Base-by-base conservation (phyloP, 2,113 vertebrate genomes). In the Scophthalmus maximus region DNA sequence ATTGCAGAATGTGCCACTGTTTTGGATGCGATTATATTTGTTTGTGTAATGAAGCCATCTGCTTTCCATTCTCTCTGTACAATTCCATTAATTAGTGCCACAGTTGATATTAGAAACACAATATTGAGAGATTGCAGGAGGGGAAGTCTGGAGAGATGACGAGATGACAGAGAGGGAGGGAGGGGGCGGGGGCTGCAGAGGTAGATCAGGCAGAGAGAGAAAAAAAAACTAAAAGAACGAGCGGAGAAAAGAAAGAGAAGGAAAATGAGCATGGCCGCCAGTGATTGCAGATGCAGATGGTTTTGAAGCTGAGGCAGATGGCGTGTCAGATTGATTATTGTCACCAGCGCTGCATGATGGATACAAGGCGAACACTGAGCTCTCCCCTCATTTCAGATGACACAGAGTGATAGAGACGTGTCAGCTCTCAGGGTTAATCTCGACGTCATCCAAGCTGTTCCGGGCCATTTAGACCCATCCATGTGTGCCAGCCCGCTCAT, bases 241-340 rank as follows among this genome's bases (percentile, higher is more conserved):
- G 46, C 56, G 57, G n/a, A 47, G 50, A 6, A 27, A 52, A 38
- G 26, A 52, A 57, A 34, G 47, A 23, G 26, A 36, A 66, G 51
- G 27, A 68, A 82, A 71, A 85, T 56, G 67, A 86, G 72, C 79
- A 58, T 81, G 81, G 60, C 66, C 79, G 57, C 46, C 70, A 86
- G 81, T 84, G 81, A 88, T 87, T 90, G 76, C 65, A 62, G 73
- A 83, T 90, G 83, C 91, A 92, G 93, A 93, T 93, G 92, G 90
- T 86, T 90, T 79, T 92, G 90, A 87, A 82, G 81, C 78, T 26
- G 46, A 86, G 82, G 87, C 93, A 94, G 91, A 92, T 92, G 92
- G 90, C 70, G 73, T 81, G 90, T 92, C 92, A 91, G 84, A 91
- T 86, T 91, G 90, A 93, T 93, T 93, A 92, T 91, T 87, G 81